A percentile compares a stretch with the other conserved stretches of the same genome.
These are phyloP conservation scores for Caenorhabditis wallacei DNA, from an alignment of 2,888 invertebrate species.

Conservation along the genomic window DNA sequence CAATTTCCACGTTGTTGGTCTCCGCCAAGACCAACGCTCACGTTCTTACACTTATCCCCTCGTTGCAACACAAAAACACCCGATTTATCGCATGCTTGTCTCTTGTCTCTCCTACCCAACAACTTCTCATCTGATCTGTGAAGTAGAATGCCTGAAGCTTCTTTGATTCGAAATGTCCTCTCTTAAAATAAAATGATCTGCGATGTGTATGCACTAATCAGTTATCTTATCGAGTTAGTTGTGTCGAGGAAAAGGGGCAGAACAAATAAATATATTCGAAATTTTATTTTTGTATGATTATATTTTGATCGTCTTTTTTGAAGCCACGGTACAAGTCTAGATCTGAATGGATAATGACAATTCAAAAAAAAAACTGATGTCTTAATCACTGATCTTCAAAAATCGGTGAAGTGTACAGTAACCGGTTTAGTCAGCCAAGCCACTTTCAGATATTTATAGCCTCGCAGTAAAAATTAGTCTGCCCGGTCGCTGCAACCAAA, in stretches of 20 bases:
- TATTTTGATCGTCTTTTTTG: too few species aligned
- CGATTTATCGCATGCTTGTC: conserved; percentile 14
- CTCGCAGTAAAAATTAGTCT: too few species aligned
- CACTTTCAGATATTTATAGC: too few species aligned
- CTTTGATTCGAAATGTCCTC: conserved; percentile 33
- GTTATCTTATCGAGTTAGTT: not conserved
- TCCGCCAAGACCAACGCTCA: conserved; percentile 14
- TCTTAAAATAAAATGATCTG: not conserved
- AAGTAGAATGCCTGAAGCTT: conserved; percentile 54
- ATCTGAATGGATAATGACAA: too few species aligned
- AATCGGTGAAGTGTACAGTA: too few species aligned
- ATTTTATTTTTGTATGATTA: too few species aligned
- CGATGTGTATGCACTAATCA: conserved; percentile 37
- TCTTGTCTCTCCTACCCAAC: conserved; percentile 5
- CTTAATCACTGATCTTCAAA: too few species aligned
- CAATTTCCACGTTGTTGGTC: conserved; percentile 55
- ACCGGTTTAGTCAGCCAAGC: too few species aligned
- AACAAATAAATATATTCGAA: too few species aligned
- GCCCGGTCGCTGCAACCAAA: too few species aligned
- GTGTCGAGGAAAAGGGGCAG: not conserved
- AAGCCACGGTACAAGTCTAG: too few species aligned
- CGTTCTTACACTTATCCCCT: conserved; percentile 13
- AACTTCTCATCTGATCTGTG: conserved; percentile 30
- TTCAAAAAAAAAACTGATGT: too few species aligned
- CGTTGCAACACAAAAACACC: conserved; percentile 20